Evolutionary conservation across 1,140 invertebrate genomes (phyloP), one percentile per base, ranked within the genome.

Genomic region (Colletes latitarsis): DNA sequence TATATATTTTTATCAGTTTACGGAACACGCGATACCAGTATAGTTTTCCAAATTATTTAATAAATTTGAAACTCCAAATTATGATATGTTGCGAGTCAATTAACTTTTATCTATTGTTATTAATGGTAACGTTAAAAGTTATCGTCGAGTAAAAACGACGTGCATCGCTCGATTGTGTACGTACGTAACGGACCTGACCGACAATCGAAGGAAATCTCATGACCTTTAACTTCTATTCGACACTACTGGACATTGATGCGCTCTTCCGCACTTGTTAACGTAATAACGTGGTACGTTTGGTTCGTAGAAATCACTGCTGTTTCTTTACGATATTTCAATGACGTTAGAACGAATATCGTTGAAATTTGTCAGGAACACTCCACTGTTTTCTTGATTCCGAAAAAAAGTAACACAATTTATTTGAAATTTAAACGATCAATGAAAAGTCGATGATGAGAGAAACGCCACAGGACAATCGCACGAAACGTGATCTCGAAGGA

Each of bases 191-290:
- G 9, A 30, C 52, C 62, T 21, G 67, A 66, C 15, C 19, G 63
- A 92, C 90, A 93, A 93, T 92, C 75, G 75, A 88, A 90, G 91
- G 90, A 93, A 92, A 90, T 91, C 89, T 69, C 89, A 90, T 83
- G 90, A 92, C 89, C 90, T 93, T 89, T 90, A 86, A 76, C 85
- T 88, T 67, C 52, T 67, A 75, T 74, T 67, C 39, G 52, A 75
- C 77, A 68, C 63, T 75, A 75, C 6, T 75, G 55, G 64, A 19
- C 46, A 75, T 64, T n/a, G 77, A 68, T 39, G 53, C 14, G 19
- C 66, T 67, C 55, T 67, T 68, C 63, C 63, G 52, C 62, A 67
- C 63, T 80, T 52, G 66, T 60, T 74, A 64, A 41, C 49, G 67
- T 63, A 71, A 41, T 39, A 60, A 67, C 52, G 14, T 43, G 21